Percentiles rank a stretch among this genome's conserved stretches.
These are phyloP conservation scores for Pardosa pseudoannulata DNA, from an alignment of 2,888 invertebrate species.

Conservation along the genomic window DNA sequence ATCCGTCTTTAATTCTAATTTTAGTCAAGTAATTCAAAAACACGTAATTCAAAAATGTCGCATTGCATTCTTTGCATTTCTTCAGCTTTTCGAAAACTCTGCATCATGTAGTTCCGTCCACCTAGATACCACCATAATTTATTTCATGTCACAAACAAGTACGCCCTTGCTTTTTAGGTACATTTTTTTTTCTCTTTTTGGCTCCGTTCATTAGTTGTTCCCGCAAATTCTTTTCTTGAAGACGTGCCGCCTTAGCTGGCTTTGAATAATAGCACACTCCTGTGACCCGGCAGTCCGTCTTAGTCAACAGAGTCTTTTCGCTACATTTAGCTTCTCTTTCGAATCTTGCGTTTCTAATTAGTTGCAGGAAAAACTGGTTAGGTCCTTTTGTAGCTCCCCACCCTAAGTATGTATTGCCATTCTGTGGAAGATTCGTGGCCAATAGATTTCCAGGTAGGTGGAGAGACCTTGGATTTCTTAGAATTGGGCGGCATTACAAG, in stretches of 20 bases:
- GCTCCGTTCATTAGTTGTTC: slow-evolving; percentile 16
- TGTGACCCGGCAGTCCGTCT: slow-evolving; percentile 49
- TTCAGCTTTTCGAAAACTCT: too few relatives aligned
- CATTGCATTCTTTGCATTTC: too few relatives aligned
- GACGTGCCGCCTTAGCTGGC: not conserved
- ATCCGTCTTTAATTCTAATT: too few relatives aligned
- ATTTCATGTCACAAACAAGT: not conserved
- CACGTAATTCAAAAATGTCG: too few relatives aligned
- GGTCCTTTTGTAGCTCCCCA: not conserved
- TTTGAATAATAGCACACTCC: slow-evolving; percentile 8
- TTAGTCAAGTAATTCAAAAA: too few relatives aligned
- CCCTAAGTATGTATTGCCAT: not conserved
- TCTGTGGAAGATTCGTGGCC: not conserved
- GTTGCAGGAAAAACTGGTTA: slow-evolving; percentile 52
- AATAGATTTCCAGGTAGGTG: slow-evolving; percentile 58
- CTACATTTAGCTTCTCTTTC: slow-evolving; percentile 49
- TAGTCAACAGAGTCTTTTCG: slow-evolving; percentile 46
- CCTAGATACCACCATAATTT: too few relatives aligned
- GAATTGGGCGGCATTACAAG: not conserved
- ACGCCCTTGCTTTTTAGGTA: not conserved
- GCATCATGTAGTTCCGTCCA: too few relatives aligned
- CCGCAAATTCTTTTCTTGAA: slow-evolving; percentile 23
- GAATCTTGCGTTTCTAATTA: slow-evolving; percentile 50
- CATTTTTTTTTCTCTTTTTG: not conserved
- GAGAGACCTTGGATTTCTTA: slow-evolving; percentile 32